Conservation (phyloP, 2,888 invertebrate genomes). For the Escarpia spicata region DNA sequence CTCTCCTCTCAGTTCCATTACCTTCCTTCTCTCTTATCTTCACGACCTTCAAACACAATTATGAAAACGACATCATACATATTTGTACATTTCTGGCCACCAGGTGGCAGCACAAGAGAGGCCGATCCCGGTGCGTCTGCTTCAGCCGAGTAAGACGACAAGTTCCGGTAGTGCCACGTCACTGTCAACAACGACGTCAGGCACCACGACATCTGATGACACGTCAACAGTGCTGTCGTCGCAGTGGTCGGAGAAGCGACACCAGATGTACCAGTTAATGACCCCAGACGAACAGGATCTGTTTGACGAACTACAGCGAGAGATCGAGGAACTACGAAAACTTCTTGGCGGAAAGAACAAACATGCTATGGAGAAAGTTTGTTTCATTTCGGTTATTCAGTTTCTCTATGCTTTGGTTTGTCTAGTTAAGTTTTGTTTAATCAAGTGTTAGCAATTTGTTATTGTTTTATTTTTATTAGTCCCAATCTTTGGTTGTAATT, state of each 20-base stretch:
- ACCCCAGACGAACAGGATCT: slow-evolving; percentile 59
- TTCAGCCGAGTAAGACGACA: slow-evolving; percentile 26
- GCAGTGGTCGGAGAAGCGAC: slow-evolving; percentile 39
- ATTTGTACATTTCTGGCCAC: slow-evolving; percentile 8
- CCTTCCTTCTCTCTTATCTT: no score
- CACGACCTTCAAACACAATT: no score
- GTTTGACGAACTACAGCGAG: slow-evolving; percentile 61
- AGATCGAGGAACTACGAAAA: slow-evolving; percentile 54
- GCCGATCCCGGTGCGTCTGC: slow-evolving; percentile 19
- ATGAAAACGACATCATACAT: neutral
- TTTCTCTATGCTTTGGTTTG: no score
- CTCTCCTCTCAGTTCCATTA: no score
- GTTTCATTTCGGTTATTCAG: neutral
- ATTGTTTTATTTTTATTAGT: neutral
- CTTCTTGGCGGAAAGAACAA: slow-evolving; percentile 35
- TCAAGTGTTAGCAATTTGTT: neutral
- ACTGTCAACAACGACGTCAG: neutral
- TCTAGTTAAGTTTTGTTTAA: neutral
- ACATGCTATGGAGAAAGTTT: slow-evolving; percentile 35
- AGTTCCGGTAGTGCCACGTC: neutral
- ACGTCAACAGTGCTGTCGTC: slow-evolving; percentile 36
- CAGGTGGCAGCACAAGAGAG: neutral
- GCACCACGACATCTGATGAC: slow-evolving; percentile 19
- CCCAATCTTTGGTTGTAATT: no score
- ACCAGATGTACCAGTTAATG: slow-evolving; percentile 50